phyloP scores from a whole-genome alignment of 2,113 vertebrate genomes.

The Willisornis vidua region DNA sequence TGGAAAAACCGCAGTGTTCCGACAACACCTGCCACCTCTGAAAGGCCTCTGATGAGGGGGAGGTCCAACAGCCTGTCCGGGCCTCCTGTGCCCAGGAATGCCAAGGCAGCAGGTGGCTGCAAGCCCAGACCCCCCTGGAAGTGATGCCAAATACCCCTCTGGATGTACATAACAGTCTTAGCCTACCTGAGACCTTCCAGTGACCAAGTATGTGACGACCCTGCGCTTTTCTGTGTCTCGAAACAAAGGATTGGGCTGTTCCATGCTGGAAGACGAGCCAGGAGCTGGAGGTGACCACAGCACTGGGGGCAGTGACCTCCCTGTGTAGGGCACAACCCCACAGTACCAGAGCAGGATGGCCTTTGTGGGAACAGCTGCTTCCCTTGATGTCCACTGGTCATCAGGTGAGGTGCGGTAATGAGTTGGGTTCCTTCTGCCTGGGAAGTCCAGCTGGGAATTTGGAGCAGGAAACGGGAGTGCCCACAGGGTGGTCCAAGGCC shows the following conservation, averaged over 20 bases:
- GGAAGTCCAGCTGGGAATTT: fast-evolving
- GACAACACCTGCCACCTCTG: background rate
- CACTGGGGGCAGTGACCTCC: background rate
- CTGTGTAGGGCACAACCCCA: background rate
- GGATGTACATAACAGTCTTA: background rate
- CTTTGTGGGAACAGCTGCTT: background rate
- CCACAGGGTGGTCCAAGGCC: fast-evolving
- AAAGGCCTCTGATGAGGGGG: background rate
- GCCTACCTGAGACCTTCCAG: background rate
- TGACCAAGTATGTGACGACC: fast-evolving
- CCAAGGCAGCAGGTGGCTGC: background rate
- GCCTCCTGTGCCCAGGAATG: background rate
- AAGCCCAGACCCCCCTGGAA: constrained; percentile 74
- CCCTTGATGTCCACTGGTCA: fast-evolving
- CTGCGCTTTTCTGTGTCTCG: fast-evolving
- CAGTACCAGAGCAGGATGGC: fast-evolving
- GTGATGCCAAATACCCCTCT: background rate
- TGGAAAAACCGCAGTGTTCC: background rate
- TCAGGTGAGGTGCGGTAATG: fast-evolving
- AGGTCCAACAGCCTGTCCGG: background rate
- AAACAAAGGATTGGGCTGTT: fast-evolving
- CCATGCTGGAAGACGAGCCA: fast-evolving
- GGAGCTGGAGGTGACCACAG: background rate
- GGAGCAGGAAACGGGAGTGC: background rate
- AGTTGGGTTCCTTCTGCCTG: background rate